A percentile compares a stretch with the other conserved stretches of the same genome.
Conservation (phyloP, 2,113 vertebrate genomes). For the Nettapus auritus region DNA sequence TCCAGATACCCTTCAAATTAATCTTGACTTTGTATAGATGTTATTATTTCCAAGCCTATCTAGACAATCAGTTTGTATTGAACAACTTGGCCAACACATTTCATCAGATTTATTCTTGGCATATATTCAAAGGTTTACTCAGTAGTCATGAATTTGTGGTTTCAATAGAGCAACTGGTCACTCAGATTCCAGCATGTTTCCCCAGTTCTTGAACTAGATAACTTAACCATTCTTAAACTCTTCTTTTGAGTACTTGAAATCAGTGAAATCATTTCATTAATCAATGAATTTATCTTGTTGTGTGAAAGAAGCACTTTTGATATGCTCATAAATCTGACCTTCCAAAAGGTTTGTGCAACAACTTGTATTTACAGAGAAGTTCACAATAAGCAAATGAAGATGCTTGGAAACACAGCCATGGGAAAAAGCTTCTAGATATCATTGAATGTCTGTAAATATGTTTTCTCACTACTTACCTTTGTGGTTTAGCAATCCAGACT, state of each 20-base stretch:
- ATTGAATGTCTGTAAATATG: not conserved
- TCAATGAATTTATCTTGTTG: not conserved
- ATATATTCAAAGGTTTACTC: not conserved
- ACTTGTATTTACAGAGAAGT: not conserved
- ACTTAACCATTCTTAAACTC: not conserved
- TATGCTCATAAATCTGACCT: not conserved
- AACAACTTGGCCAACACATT: not conserved
- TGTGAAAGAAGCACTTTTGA: not conserved
- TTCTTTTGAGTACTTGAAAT: not conserved
- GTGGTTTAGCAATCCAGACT: conserved; percentile 23
- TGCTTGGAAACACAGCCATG: not conserved
- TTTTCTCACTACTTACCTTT: conserved; percentile 3
- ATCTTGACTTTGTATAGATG: not conserved
- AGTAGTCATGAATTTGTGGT: not conserved
- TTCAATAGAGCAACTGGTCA: not conserved
- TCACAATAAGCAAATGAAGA: not conserved
- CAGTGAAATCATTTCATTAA: not conserved
- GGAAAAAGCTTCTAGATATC: not conserved
- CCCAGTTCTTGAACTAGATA: not conserved
- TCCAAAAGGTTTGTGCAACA: not conserved
- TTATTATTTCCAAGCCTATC: not conserved
- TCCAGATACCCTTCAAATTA: not conserved
- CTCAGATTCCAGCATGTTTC: not conserved
- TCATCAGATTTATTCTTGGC: not conserved
- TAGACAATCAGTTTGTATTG: not conserved